Percentiles rank a stretch among this genome's conserved stretches.
Conservation (phyloP, 2,888 invertebrate genomes). For the Nemurella pictetii region DNA sequence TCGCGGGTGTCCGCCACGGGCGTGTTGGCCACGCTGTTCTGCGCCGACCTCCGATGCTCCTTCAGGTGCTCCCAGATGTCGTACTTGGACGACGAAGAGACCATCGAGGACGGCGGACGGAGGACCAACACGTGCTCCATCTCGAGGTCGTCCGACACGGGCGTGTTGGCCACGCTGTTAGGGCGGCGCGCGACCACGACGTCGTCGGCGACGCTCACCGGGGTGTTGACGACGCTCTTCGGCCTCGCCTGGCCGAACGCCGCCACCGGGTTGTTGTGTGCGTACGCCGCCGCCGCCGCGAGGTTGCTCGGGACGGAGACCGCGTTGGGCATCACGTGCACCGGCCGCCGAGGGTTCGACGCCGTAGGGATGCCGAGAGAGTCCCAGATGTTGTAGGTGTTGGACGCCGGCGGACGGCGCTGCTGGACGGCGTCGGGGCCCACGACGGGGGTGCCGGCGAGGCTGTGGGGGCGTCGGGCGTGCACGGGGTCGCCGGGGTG, state of each 20-base stretch:
- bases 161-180: slow-evolving; percentile 19
- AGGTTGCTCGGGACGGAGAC: slow-evolving; percentile 11
- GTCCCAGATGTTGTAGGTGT: slow-evolving; percentile 25
- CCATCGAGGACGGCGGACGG: background rate
- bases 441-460: slow-evolving; percentile 4
- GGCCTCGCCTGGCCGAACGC: background rate
- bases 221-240: slow-evolving; percentile 16
- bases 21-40: background rate
- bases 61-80: slow-evolving; percentile 26
- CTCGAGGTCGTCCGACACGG: background rate
- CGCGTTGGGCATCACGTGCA: background rate
- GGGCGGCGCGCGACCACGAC: background rate
- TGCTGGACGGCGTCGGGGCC: background rate
- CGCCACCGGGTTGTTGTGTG: background rate
- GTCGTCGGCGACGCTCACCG: background rate
- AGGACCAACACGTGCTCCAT: background rate
- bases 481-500: background rate
- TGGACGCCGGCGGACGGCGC: background rate
- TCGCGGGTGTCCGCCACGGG: background rate
- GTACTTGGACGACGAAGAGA: slow-evolving; percentile 3
- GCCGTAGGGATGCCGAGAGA: slow-evolving; percentile 18
- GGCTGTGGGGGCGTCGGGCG: background rate
- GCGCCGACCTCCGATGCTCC: background rate
- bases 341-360: slow-evolving; percentile 12
- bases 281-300: background rate